Conservation (phyloP, 2,797 vertebrate genomes). For the Microctenopoma stevenorrisi region DNA sequence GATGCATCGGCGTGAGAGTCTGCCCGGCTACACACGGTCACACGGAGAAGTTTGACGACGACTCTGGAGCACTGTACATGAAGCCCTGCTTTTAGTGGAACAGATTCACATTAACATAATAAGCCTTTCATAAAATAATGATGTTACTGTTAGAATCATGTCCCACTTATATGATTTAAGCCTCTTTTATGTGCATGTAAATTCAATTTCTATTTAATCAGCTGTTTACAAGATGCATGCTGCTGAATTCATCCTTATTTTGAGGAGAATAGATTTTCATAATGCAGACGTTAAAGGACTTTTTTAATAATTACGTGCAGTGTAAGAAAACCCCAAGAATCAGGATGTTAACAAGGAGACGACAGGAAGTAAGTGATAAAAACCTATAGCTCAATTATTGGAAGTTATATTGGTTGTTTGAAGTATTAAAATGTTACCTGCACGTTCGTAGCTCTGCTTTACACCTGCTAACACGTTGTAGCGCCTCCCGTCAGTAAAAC, state of each 20-base stretch:
- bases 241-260: not conserved
- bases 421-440: not conserved
- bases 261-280: not conserved
- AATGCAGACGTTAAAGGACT: too few relatives aligned
- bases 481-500: not conserved
- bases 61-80: not conserved
- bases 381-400: too few relatives aligned
- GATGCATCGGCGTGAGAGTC: not conserved
- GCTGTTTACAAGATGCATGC: not conserved
- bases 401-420: too few relatives aligned
- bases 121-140: slow-evolving; percentile 7
- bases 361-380: not conserved
- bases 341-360: not conserved
- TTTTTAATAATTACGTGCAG: not conserved
- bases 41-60: not conserved
- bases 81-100: not conserved
- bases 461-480: not conserved
- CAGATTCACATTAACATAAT: slow-evolving; percentile 6
- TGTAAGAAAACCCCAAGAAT: not conserved
- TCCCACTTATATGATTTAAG: not conserved
- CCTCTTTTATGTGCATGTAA: not conserved
- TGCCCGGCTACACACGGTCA: not conserved
- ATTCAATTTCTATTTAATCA: not conserved
- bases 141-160: slow-evolving; percentile 16
- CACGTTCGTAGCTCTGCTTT: not conserved